Evolutionary conservation across 1,140 invertebrate genomes (phyloP).

Genomic region (Antheraea pernyi): DNA sequence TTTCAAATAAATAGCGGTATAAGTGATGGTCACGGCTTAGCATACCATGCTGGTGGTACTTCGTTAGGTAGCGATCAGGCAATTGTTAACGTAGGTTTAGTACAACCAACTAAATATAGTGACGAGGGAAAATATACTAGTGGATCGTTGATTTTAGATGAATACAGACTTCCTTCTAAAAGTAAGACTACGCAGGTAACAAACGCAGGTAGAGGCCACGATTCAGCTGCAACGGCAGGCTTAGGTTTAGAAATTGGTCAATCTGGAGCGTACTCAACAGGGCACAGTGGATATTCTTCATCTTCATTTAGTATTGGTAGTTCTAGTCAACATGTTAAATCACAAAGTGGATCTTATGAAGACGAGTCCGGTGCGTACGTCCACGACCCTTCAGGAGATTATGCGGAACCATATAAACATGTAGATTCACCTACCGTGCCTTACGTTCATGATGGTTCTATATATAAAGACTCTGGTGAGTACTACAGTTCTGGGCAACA

Average conservation of each 20-base stretch:
- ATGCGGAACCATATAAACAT: conserved; percentile 62
- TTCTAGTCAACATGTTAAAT: conserved; percentile 16
- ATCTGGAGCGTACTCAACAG: conserved; percentile 7
- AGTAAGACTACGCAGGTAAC: conserved; percentile 4
- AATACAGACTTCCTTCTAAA: conserved; percentile 55
- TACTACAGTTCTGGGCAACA: conserved; percentile 34
- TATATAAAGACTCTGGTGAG: conserved; percentile 40
- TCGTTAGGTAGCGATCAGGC: conserved; percentile 15
- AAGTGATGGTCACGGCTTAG: not conserved
- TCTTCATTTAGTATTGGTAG: conserved; percentile 4
- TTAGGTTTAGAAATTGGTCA: not conserved
- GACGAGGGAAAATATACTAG: conserved; percentile 53
- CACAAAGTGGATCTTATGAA: conserved; percentile 30
- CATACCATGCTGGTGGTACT: conserved; percentile 1
- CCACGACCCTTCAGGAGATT: conserved; percentile 68
- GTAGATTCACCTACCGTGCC: conserved; percentile 45
- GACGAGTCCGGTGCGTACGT: conserved; percentile 60
- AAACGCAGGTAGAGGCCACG: not conserved
- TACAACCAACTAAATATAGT: conserved; percentile 49
- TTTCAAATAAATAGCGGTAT: not conserved
- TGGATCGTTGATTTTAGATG: conserved; percentile 64
- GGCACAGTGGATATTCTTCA: conserved; percentile 15
- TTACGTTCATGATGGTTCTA: conserved; percentile 46
- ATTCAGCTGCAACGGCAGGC: not conserved
- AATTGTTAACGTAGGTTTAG: conserved; percentile 40